Conservation (phyloP, 2,797 vertebrate genomes). For the Lindbergichthys nudifrons region DNA sequence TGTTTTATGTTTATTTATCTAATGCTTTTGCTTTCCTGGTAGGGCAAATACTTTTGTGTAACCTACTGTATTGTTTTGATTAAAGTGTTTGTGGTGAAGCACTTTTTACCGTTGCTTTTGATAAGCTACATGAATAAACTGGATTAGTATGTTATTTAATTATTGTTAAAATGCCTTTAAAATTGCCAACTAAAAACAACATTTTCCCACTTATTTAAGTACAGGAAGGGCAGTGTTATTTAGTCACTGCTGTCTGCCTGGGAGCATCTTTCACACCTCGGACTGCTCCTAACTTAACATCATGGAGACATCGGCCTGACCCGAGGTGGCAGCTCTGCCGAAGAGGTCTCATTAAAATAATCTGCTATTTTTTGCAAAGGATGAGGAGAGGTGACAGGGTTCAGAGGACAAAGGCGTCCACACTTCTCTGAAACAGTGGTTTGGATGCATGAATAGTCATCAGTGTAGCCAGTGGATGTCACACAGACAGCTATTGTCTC, state of each 20-base stretch:
- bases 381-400: conserved; percentile 74
- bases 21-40: too few species aligned
- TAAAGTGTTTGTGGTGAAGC: too few species aligned
- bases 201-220: neutral
- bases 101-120: too few species aligned
- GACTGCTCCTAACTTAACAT: neutral
- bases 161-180: neutral
- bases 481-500: conserved; percentile 80
- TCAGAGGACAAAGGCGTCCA: conserved; percentile 77
- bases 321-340: conserved; percentile 26
- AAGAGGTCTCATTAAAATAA: conserved; percentile 46
- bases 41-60: too few species aligned
- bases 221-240: neutral
- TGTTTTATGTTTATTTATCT: too few species aligned
- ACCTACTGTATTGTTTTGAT: too few species aligned
- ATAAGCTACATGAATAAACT: too few species aligned
- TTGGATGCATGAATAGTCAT: conserved; percentile 76
- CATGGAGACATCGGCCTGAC: neutral
- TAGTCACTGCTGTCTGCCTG: neutral
- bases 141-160: neutral
- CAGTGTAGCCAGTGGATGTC: conserved; percentile 69
- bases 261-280: conserved; percentile 11
- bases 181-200: neutral
- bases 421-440: conserved; percentile 71
- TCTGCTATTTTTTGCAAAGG: conserved; percentile 51